A percentile compares a stretch with the other conserved stretches of the same genome.
Evolutionary conservation across 1,140 invertebrate genomes (phyloP).

Genomic region (Drosophila ohnishii): DNA sequence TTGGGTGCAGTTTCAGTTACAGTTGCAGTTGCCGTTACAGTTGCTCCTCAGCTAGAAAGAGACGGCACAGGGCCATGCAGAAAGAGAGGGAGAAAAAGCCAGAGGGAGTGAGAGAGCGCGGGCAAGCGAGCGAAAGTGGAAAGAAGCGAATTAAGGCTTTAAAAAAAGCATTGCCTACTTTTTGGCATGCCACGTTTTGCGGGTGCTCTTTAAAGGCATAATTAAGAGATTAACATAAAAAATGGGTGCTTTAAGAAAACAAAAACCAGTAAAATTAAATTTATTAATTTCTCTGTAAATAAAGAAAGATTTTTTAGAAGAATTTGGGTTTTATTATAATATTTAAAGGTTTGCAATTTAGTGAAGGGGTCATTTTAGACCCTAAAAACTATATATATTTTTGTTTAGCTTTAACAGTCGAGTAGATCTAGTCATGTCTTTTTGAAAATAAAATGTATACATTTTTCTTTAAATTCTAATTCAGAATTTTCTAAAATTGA

Average conservation of each 20-base stretch:
- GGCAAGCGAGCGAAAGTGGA: not conserved
- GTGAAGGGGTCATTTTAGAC: no score
- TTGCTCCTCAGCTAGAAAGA: slow-evolving; percentile 39
- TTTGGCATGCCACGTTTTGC: slow-evolving; percentile 1
- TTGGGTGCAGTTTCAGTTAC: slow-evolving; percentile 72
- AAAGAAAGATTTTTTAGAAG: no score
- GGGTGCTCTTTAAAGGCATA: not conserved
- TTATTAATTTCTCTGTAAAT: no score
- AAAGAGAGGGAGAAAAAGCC: slow-evolving; percentile 3
- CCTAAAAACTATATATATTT: no score
- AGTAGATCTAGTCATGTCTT: no score
- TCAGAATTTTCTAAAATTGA: no score
- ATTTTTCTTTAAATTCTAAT: no score
- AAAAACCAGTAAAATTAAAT: no score
- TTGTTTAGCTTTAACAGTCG: no score
- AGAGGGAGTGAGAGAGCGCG: not conserved
- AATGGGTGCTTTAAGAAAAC: not conserved
- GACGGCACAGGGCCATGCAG: not conserved
- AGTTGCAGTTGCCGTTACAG: slow-evolving; percentile 44
- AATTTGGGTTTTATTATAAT: no score
- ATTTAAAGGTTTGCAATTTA: no score
- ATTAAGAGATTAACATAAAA: not conserved
- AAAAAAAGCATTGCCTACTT: slow-evolving; percentile 68
- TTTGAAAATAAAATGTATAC: no score
- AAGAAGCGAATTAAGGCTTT: slow-evolving; percentile 34